Percentiles rank a stretch among this genome's conserved stretches.
These are phyloP conservation scores for Rhipidura dahli DNA, from an alignment of 2,113 vertebrate genomes.

Conservation along the genomic window DNA sequence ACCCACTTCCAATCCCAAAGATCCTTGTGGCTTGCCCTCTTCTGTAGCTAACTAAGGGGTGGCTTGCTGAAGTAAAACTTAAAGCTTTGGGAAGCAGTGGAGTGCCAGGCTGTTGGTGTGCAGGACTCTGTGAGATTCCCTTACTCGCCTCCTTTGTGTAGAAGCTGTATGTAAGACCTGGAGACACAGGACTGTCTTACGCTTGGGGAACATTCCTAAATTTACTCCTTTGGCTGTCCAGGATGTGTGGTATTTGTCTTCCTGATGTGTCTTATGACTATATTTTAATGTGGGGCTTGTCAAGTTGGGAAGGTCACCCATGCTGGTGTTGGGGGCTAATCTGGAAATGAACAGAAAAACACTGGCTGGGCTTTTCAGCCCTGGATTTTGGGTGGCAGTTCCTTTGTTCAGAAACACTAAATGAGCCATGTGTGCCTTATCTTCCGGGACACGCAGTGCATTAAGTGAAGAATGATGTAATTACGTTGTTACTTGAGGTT, in stretches of 20 bases:
- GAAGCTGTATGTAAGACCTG: background rate
- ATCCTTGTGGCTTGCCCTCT: background rate
- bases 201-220: background rate
- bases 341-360: background rate
- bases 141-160: background rate
- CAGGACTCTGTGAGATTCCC: background rate
- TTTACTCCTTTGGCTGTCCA: background rate
- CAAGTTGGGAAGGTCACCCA: background rate
- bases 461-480: background rate
- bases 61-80: background rate
- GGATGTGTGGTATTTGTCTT: background rate
- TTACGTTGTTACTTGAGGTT: background rate
- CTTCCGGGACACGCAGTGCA: rapidly evolving
- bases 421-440: rapidly evolving
- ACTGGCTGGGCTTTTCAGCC: background rate
- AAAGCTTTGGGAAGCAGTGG: background rate
- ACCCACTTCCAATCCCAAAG: background rate
- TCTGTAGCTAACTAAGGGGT: rapidly evolving
- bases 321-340: background rate
- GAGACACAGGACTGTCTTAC: rapidly evolving
- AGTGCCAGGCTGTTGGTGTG: background rate
- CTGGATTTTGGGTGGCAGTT: background rate
- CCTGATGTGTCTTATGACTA: rapidly evolving
- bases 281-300: background rate
- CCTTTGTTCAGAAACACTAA: background rate